Conservation (phyloP, 2,888 invertebrate species). For the Conistra vaccinii region DNA sequence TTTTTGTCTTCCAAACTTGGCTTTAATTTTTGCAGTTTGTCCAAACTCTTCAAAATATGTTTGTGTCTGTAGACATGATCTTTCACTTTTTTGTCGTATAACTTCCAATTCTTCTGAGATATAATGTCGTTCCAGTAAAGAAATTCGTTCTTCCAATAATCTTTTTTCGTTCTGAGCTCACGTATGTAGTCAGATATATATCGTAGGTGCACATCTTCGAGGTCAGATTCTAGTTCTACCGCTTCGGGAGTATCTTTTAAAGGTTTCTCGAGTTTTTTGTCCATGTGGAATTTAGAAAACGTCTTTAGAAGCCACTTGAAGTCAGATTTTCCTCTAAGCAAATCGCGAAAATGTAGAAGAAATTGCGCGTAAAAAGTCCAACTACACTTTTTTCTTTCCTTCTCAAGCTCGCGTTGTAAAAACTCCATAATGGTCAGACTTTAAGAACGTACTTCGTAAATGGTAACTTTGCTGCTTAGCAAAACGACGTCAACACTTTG, state of each 20-base stretch:
- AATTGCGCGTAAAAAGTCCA: accelerated
- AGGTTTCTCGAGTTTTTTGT: accelerated
- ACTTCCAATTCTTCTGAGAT: constrained; percentile 11
- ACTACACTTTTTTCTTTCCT: background rate
- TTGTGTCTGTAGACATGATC: background rate
- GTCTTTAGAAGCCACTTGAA: background rate
- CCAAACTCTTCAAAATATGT: background rate
- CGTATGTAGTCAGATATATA: constrained; percentile 17
- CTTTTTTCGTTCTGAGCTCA: background rate
- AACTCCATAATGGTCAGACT: constrained; percentile 4
- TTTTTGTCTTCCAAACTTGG: background rate
- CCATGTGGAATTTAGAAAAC: accelerated
- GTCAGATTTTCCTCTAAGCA: too few species aligned
- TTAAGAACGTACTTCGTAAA: background rate
- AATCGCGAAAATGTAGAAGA: accelerated
- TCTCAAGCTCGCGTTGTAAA: accelerated
- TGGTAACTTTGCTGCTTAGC: background rate
- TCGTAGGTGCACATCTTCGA: background rate
- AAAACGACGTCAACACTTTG: background rate
- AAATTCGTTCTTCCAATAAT: constrained; percentile 12
- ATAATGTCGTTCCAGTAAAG: background rate
- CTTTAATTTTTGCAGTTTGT: background rate
- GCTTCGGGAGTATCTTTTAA: accelerated
- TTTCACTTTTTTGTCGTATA: constrained; percentile 6
- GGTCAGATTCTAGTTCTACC: background rate